Percentiles rank a stretch among this genome's conserved stretches.
Conservation (phyloP, 2,888 invertebrate genomes). For the Heliconius erato region DNA sequence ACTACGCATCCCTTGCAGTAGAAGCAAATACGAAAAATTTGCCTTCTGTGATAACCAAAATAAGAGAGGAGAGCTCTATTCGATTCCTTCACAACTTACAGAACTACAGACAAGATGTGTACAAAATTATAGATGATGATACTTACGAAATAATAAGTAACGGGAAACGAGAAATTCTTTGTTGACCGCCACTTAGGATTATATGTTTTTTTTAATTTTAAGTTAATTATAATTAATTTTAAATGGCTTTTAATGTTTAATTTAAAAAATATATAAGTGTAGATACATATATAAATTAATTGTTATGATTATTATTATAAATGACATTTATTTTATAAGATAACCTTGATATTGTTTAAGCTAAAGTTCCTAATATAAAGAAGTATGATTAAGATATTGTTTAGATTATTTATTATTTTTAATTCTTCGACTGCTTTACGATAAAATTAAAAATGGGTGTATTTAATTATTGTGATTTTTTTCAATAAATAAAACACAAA, state of each 20-base stretch:
- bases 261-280: neutral
- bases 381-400: neutral
- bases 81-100: slow-evolving; percentile 88
- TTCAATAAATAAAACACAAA: slow-evolving; percentile 70
- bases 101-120: slow-evolving; percentile 88
- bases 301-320: neutral
- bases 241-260: slow-evolving; percentile 12
- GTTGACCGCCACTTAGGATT: slow-evolving; percentile 65
- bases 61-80: slow-evolving; percentile 88
- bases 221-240: slow-evolving; percentile 42
- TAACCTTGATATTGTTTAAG: neutral
- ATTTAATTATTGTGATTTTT: slow-evolving; percentile 38
- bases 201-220: slow-evolving; percentile 50
- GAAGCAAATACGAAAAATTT: slow-evolving; percentile 87
- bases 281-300: neutral
- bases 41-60: slow-evolving; percentile 88
- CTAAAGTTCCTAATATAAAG: slow-evolving; percentile 20
- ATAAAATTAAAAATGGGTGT: slow-evolving; percentile 7
- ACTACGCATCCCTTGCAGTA: slow-evolving; percentile 89
- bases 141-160: slow-evolving; percentile 84
- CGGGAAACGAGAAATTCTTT: slow-evolving; percentile 76
- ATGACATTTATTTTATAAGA: neutral
- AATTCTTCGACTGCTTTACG: neutral
- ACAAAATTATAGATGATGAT: slow-evolving; percentile 88
- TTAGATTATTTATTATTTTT: neutral